Evolutionary conservation across 2,797 vertebrate genomes (phyloP), one percentile per base, ranked within the genome.

Genomic region (Gymnothorax javanicus): DNA sequence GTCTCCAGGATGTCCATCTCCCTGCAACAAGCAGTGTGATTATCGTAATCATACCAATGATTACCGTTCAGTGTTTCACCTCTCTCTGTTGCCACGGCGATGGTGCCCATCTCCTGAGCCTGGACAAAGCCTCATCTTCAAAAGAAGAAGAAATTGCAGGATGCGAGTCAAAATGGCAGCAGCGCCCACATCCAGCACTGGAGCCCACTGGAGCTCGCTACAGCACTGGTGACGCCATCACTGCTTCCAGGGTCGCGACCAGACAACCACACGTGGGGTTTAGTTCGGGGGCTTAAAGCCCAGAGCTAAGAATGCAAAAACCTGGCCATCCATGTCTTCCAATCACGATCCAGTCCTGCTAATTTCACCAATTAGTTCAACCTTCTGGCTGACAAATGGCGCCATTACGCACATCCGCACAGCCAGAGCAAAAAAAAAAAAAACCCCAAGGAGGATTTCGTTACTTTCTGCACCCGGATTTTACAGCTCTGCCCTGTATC

Each of bases 31-130:
- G 50, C 50, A 6, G 20, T 20, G 75, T 79, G 75, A 79, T 79
- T 77, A 77, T 52, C 13, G 73, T 43, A 77, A 77, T 77, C 73
- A 77, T 50, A 43, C 33, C 13, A 77, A 43, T 77, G 73, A 77
- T 77, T 79, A 79, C 23, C 7, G 43, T 50, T 54, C 43, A 79
- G 75, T 50, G 9, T 54, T 23, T 54, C 50, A 15, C 75, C 75
- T 77, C 73, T 73, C 43, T 4, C 33, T 79, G 75, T 79, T 79
- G 75, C 75, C 54, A 79, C 27, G 75, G 75, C 17, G 50, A 79
- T 54, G 59, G 9, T 82, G 23, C 56, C 86, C 20, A 54, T 12
- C 25, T 73, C 58, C 27, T 27, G 23, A 20, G 58, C 58, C 56
- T 25, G 54, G 56, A 82, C n/a, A 82, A 58, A 82, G 57, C 81